A percentile compares a stretch with the other conserved stretches of the same genome.
These are phyloP conservation scores for Columba livia DNA, from an alignment of 2,113 vertebrate species.

Conservation along the genomic window DNA sequence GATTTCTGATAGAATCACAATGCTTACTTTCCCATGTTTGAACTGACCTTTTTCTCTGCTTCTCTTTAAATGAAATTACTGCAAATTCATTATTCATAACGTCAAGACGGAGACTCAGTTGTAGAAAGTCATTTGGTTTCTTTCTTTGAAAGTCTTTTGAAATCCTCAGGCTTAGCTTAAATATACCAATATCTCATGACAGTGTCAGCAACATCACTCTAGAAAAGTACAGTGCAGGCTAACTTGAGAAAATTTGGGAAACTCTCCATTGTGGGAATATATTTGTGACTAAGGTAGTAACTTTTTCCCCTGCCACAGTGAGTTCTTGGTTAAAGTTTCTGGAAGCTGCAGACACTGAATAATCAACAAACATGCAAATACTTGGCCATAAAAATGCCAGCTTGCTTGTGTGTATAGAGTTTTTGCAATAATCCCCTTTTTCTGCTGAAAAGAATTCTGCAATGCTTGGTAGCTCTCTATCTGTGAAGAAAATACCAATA, in stretches of 20 bases:
- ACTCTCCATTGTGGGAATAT: accelerated
- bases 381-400: neutral
- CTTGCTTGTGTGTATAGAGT: neutral
- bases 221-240: neutral
- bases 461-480: neutral
- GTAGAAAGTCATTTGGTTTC: constrained; percentile 2
- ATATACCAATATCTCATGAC: neutral
- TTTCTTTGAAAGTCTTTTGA: constrained; percentile 26
- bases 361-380: neutral
- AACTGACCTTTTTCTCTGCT: constrained; percentile 40
- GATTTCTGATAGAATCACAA: constrained; percentile 25
- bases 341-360: neutral
- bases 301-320: neutral
- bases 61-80: constrained; percentile 42
- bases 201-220: neutral
- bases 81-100: constrained; percentile 41
- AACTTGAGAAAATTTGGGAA: neutral
- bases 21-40: constrained; percentile 26
- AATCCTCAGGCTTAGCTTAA: neutral
- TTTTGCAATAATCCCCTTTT: neutral
- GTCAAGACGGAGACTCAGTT: neutral
- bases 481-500: neutral
- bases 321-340: neutral
- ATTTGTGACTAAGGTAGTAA: neutral
- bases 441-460: neutral